Evolutionary conservation across 2,113 vertebrate species (phyloP), one percentile per base, ranked within the genome.

Genomic region (Elachura formosa): DNA sequence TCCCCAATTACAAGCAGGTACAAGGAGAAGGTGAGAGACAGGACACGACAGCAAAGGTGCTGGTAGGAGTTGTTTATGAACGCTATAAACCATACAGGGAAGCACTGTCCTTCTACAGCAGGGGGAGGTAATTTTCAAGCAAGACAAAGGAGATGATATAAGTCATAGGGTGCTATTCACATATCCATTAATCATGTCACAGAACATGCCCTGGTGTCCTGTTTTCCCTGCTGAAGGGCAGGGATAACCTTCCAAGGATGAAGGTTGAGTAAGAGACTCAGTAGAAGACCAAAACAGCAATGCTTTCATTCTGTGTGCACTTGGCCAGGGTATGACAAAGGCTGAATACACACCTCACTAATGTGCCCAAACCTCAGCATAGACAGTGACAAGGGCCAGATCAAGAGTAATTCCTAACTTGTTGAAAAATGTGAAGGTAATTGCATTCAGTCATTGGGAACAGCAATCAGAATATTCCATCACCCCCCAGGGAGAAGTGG

Each of bases 31-130:
- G 93, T 67, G 59, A 89, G 48, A 90, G 46, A 48, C 62, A 84
- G 80, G 66, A 62, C 13, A 10, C 0, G 0, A 46, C 15, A 80
- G 75, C 59, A 73, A 34, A 85, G 62, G 7, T 36, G 34, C 45
- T 45, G 29, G 77, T 22, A 26, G 36, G 69, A 84, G 87, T 74
- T 84, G 72, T 95, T 95, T 96, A 83, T 87, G 91, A 82, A 28
- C 5, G 34, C 74, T 23, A 73, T 94, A 96, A 96, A 94, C 71
- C 48, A 71, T 33, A 19, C 1, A 1, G 63, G 71, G n/a, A 78
- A 95, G 78, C 59, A 48, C 29, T 52, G 63, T 38, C 75, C 72
- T 95, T 93, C 89, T 28, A 13, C 48, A 85, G 78, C 63, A 69
- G 52, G 2, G 38, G 76, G 64, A 93, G n/a, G 67, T 55, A 89